A percentile compares a stretch with the other conserved stretches of the same genome.
Conservation (phyloP, 2,113 vertebrate species). For the Hepsetus odoe region DNA sequence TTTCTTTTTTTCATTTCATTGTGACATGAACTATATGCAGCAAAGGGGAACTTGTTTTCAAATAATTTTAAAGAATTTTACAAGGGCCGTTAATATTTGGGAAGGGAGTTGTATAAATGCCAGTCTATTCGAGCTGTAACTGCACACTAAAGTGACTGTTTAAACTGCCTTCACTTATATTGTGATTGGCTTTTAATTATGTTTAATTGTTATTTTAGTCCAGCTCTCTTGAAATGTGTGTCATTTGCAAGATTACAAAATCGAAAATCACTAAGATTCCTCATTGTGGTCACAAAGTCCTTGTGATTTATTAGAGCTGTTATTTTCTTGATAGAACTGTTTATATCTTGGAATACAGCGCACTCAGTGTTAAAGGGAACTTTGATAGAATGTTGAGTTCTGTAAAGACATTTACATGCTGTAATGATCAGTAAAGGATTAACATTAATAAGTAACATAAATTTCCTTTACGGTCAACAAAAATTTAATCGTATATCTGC, state of each 20-base stretch:
- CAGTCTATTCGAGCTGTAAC: too few relatives aligned
- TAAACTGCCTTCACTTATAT: conserved; percentile 14
- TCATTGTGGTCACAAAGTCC: not conserved
- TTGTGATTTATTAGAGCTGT: conserved; percentile 4
- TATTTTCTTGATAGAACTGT: not conserved
- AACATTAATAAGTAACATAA: not conserved
- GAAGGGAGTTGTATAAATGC: too few relatives aligned
- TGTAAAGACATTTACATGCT: not conserved
- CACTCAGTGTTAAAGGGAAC: not conserved
- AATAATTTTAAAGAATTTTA: too few relatives aligned
- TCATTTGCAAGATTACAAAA: conserved; percentile 21
- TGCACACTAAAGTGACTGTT: conserved; percentile 9
- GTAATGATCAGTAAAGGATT: not conserved
- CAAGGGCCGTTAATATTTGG: too few relatives aligned
- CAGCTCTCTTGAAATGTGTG: conserved; percentile 2
- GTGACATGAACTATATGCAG: too few relatives aligned
- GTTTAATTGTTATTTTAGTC: conserved; percentile 19
- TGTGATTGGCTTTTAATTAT: conserved; percentile 13
- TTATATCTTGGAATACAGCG: conserved; percentile 2
- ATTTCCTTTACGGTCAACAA: not conserved
- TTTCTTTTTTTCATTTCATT: too few relatives aligned
- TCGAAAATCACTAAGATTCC: not conserved
- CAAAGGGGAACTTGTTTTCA: too few relatives aligned
- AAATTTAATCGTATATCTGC: too few relatives aligned
- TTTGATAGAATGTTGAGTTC: not conserved